Evolutionary conservation across 2,113 vertebrate genomes (phyloP).

Genomic region (Oncorhynchus gorbuscha): DNA sequence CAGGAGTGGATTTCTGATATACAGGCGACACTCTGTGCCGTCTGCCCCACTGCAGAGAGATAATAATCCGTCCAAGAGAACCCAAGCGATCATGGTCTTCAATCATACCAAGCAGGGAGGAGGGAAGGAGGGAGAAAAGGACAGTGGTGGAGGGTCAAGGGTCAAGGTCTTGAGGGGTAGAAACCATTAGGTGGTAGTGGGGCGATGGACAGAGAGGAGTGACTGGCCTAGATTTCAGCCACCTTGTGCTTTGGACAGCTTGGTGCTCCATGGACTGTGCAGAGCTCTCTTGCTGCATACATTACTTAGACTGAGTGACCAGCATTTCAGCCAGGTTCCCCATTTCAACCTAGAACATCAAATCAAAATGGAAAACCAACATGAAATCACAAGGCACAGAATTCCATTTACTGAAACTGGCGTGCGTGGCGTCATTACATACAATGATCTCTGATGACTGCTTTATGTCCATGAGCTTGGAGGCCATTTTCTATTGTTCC

Average conservation of each 20-base stretch:
- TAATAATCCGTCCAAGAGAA: conserved; percentile 62
- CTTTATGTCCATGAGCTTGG: not conserved
- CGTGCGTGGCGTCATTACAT: conserved; percentile 36
- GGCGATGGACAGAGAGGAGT: not conserved
- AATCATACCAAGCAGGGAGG: conserved; percentile 60
- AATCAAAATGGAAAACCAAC: conserved; percentile 26
- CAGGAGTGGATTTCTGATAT: conserved; percentile 38
- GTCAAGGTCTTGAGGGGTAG: conserved; percentile 12
- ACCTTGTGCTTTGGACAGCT: not conserved
- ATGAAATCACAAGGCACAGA: conserved; percentile 21
- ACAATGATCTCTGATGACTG: not conserved
- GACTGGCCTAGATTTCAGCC: not conserved
- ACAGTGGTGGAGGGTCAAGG: not conserved
- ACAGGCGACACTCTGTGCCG: conserved; percentile 22
- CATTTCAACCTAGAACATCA: conserved; percentile 16
- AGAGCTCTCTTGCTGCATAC: not conserved
- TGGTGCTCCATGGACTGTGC: not conserved
- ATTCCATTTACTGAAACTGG: conserved; percentile 20
- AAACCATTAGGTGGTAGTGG: not conserved
- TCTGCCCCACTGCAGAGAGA: conserved; percentile 37
- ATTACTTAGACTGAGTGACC: not conserved
- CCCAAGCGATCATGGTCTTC: conserved; percentile 59
- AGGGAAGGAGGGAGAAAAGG: not conserved
- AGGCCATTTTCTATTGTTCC: not conserved
- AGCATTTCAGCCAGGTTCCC: conserved; percentile 20